Percentiles rank a stretch among this genome's conserved stretches.
phyloP scores from a whole-genome alignment of 37 sponge, comb jelly and placozoan species.

The Petrosia ficiformis region DNA sequence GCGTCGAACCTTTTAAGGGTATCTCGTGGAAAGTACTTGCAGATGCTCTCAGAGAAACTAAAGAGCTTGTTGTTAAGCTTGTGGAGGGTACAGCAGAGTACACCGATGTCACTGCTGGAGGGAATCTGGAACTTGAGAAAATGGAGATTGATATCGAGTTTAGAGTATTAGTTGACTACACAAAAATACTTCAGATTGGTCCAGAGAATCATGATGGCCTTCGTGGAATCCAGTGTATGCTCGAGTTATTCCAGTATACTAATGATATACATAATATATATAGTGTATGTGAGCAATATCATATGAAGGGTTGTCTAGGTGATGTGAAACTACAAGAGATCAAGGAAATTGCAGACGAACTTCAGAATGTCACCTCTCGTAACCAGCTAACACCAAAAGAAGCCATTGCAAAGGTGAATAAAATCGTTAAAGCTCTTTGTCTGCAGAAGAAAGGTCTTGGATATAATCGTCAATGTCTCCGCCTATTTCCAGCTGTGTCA shows the following conservation, averaged over 20 bases:
- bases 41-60: constrained; percentile 33
- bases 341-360: constrained; percentile 26
- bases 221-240: constrained; percentile 41
- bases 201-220: constrained; percentile 28
- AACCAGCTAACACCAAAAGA: constrained; percentile 48
- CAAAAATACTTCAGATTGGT: constrained; percentile 5
- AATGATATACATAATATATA: constrained; percentile 40
- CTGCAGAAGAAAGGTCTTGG: not conserved
- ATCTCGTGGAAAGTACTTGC: constrained; percentile 6
- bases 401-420: constrained; percentile 38
- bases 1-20: not conserved
- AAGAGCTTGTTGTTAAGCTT: constrained; percentile 30
- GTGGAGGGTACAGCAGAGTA: constrained; percentile 57
- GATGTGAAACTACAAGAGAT: constrained; percentile 45
- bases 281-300: constrained; percentile 66
- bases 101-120: constrained; percentile 40
- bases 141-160: constrained; percentile 60
- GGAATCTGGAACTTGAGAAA: constrained; percentile 12
- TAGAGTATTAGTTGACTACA: constrained; percentile 19
- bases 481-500: constrained; percentile 46
- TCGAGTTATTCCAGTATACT: constrained; percentile 66
- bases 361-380: constrained; percentile 15
- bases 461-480: constrained; percentile 6
- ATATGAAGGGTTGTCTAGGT: constrained; percentile 44
- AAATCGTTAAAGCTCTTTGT: constrained; percentile 27